phyloP scores from a whole-genome alignment of 2,113 vertebrate species.

The Coryphaenoides rupestris region DNA sequence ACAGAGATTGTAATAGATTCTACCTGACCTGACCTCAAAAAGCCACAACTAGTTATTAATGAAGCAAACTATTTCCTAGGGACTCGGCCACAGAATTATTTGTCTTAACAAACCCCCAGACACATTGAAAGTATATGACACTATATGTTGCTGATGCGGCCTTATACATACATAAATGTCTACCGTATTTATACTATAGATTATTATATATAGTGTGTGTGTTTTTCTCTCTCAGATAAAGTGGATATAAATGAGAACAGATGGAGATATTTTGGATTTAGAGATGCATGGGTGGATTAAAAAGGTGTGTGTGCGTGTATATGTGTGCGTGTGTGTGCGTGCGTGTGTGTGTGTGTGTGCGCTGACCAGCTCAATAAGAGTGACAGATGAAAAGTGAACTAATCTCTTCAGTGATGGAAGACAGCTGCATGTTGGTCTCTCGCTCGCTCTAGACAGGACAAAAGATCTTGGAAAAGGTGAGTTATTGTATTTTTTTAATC shows the following conservation, averaged over 20 bases:
- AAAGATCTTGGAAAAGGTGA: conserved; percentile 44
- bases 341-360: conserved; percentile 12
- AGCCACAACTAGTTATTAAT: too few relatives aligned
- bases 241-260: conserved; percentile 61
- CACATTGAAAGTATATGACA: neutral
- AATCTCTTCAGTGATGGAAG: neutral
- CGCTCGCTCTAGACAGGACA: neutral
- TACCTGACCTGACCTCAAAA: too few relatives aligned
- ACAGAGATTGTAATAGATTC: too few relatives aligned
- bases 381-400: neutral
- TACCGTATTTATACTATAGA: too few relatives aligned
- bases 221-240: neutral
- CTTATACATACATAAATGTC: too few relatives aligned
- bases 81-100: too few relatives aligned
- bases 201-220: too few relatives aligned
- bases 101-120: too few relatives aligned
- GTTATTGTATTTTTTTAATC: conserved; percentile 16
- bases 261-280: conserved; percentile 67
- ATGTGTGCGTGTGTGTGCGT: too few relatives aligned
- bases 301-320: conserved; percentile 23
- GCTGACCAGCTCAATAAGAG: neutral
- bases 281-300: conserved; percentile 60
- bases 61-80: too few relatives aligned
- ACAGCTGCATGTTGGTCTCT: neutral
- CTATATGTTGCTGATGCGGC: too few relatives aligned